Evolutionary conservation across 2,888 invertebrate species (phyloP).

Genomic region (Tipula confusa): DNA sequence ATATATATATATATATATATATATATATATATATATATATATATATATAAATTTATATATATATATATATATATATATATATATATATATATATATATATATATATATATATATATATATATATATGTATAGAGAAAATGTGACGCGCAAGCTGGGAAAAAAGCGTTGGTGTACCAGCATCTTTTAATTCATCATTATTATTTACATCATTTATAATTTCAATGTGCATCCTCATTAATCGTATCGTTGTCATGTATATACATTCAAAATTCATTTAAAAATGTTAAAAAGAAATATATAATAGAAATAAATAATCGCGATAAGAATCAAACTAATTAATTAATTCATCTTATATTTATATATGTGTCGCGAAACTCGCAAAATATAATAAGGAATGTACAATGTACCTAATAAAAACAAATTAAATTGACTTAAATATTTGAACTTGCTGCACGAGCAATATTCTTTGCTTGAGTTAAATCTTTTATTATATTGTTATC

Average conservation of each 20-base stretch:
- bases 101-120: too few species aligned
- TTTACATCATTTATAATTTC: neutral
- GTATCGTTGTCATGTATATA: neutral
- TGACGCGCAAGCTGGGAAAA: too few species aligned
- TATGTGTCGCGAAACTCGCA: neutral
- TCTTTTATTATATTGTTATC: neutral
- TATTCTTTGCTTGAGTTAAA: neutral
- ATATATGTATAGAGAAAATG: too few species aligned
- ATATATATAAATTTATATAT: too few species aligned
- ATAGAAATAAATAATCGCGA: neutral
- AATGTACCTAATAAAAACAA: neutral
- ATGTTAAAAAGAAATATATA: neutral
- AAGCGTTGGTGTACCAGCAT: too few species aligned
- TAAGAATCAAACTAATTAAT: conserved; percentile 15
- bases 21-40: too few species aligned
- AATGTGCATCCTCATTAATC: conserved; percentile 12
- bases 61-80: too few species aligned
- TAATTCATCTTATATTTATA: neutral
- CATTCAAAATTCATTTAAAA: neutral
- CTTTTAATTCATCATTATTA: neutral
- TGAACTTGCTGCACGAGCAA: neutral
- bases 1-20: too few species aligned
- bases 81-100: too few species aligned
- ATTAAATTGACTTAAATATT: neutral
- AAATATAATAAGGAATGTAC: neutral